Conservation (phyloP, 2,888 invertebrate species). For the Dilophus febrilis region DNA sequence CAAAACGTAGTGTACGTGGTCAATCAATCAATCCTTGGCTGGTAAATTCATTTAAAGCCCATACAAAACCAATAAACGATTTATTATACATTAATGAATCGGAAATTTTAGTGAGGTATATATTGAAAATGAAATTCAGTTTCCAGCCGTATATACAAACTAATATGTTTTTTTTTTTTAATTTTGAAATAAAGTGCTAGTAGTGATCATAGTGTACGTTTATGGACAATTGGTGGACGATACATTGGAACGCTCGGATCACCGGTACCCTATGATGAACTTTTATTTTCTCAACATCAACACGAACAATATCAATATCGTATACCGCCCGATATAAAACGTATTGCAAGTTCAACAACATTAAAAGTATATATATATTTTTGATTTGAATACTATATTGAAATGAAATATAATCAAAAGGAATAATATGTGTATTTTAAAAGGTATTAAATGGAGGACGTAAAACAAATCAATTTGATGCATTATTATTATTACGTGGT, state of each 20-base stretch:
- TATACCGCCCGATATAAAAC: constrained; percentile 55
- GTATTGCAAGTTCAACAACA: constrained; percentile 59
- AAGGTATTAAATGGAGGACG: too few relatives aligned
- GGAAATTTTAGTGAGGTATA: constrained; percentile 52
- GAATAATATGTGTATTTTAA: too few relatives aligned
- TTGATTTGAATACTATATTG: too few relatives aligned
- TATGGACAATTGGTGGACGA: constrained; percentile 57
- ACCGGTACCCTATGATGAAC: constrained; percentile 41
- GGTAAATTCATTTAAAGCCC: constrained; percentile 52
- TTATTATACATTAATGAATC: constrained; percentile 48
- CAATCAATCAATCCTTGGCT: constrained; percentile 44
- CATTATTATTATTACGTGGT: too few relatives aligned
- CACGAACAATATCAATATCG: constrained; percentile 32
- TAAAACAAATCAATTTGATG: too few relatives aligned
- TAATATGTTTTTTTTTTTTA: not conserved
- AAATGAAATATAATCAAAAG: too few relatives aligned
- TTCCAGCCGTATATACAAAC: too few relatives aligned
- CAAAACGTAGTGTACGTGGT: constrained; percentile 40
- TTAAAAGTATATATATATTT: constrained; percentile 37
- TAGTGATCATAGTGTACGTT: constrained; percentile 50
- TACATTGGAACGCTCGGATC: constrained; percentile 61
- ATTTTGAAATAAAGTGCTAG: constrained; percentile 35
- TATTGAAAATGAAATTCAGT: too few relatives aligned
- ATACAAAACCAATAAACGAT: constrained; percentile 47
- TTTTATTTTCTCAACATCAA: constrained; percentile 28